Evolutionary conservation across 2,797 vertebrate species (phyloP).

Genomic region (Scolopax bukidnonensis): DNA sequence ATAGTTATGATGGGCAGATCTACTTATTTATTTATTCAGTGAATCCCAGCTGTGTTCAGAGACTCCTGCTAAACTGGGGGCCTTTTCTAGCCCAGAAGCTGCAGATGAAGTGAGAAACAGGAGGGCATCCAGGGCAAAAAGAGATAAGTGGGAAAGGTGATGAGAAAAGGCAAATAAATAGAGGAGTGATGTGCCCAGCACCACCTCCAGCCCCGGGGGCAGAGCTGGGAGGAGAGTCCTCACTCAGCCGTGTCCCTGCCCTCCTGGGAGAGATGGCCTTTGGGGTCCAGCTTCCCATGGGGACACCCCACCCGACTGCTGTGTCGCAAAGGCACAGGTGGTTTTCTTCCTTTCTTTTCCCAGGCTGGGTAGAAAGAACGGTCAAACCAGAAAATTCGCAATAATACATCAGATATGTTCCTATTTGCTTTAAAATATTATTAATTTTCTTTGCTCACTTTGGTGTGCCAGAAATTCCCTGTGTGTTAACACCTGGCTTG

Average conservation of each 20-base stretch:
- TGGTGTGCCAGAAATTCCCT: not conserved
- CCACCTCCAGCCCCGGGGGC: fast-evolving
- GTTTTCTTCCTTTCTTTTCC: not conserved
- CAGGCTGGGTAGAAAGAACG: not conserved
- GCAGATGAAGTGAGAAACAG: not conserved
- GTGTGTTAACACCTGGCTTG: not conserved
- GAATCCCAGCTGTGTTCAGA: constrained; percentile 53
- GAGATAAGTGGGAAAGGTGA: constrained; percentile 20
- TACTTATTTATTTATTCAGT: constrained; percentile 56
- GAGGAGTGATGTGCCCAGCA: not conserved
- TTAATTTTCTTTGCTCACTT: not conserved
- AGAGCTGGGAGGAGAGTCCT: not conserved
- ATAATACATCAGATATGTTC: not conserved
- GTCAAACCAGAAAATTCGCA: not conserved
- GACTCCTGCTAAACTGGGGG: not conserved
- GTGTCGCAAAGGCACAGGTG: not conserved
- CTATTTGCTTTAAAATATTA: not conserved
- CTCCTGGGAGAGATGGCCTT: not conserved
- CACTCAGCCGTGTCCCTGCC: fast-evolving
- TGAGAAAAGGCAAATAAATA: constrained; percentile 17
- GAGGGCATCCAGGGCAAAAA: constrained; percentile 38
- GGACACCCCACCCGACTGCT: not conserved
- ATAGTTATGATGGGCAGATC: constrained; percentile 53
- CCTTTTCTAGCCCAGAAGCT: constrained; percentile 10
- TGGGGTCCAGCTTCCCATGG: not conserved